Evolutionary conservation across 2,888 invertebrate genomes (phyloP), one percentile per base, ranked within the genome.

Genomic region (Heterodera filipjevi): DNA sequence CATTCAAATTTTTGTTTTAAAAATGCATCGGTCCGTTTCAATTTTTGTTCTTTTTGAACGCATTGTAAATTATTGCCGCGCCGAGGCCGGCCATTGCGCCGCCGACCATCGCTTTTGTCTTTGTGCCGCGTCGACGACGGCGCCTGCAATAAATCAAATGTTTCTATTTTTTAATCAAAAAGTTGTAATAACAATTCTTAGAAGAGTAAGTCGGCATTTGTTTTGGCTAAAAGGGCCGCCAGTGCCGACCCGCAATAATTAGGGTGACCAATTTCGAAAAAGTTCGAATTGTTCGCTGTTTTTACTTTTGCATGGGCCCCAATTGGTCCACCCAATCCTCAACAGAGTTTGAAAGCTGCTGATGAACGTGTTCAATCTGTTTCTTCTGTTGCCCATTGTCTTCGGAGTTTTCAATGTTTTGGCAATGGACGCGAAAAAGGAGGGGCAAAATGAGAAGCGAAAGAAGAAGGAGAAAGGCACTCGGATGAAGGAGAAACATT

Each of bases 21-120:
- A 22, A 68, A 68, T 35, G 68, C 6, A 3, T 6, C 16, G n/a
- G 5, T 68, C n/a, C 22, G 16, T 68, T n/a, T 70, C 5, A 30
- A 44, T n/a, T 70, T 70, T 70, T 70, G 19, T 70, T 70, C 71
- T 70, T 70, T 46, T 70, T 70, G 71, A 70, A 70, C 39, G 71
- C 71, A 10, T 70, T 70, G 12, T 70, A 46, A 46, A 70, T 39
- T 22, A 70, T 70, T 10, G 44, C 71, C 39, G 71, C 71, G 8
- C 71, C 71, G 12, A 70, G 71, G n/a, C 71, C 71, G 30, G 44
- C 22, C 44, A 46, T 10, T 30, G 71, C 71, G 22, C 71, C 71
- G 32, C 44, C 72, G 6, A 32, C 33, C 49, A 35, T 5, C 22
- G 35, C 72, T 72, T 72, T 72, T 32, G 59, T 49, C 39, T 53